Conservation (phyloP, 2,113 vertebrate species). For the Chloebia gouldiae region DNA sequence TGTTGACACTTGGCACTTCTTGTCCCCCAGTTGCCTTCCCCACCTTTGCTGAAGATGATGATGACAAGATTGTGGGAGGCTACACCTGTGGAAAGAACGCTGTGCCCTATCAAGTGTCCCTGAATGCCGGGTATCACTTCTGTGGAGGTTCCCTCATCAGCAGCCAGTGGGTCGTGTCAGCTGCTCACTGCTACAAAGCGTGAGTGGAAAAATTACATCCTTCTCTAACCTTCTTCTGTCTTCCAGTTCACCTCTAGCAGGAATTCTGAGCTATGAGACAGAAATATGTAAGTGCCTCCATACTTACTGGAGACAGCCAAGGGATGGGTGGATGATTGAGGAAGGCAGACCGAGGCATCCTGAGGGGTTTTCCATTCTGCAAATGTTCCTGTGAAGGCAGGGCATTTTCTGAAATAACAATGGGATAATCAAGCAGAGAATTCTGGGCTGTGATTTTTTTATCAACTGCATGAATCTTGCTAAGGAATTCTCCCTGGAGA, state of each 20-base stretch:
- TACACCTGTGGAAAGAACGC: conserved; percentile 75
- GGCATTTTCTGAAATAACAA: not conserved
- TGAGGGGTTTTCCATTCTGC: not conserved
- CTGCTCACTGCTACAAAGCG: conserved; percentile 84
- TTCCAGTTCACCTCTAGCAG: not conserved
- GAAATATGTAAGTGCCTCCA: not conserved
- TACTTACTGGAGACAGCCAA: not conserved
- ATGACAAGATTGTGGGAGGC: conserved; percentile 82
- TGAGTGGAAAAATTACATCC: conserved; percentile 39
- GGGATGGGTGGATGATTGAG: not conserved
- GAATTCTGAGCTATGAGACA: not conserved
- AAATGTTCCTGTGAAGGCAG: not conserved
- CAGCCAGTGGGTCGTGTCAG: conserved; percentile 82
- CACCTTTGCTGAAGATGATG: conserved; percentile 44
- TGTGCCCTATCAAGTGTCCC: conserved; percentile 78
- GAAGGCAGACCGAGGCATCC: not conserved
- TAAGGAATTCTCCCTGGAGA: not conserved
- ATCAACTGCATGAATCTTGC: not conserved
- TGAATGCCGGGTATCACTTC: conserved; percentile 78
- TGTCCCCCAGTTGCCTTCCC: conserved; percentile 51
- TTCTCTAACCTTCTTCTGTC: not conserved
- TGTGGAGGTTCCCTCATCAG: conserved; percentile 72
- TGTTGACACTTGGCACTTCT: not conserved
- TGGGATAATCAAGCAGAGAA: fast-evolving
- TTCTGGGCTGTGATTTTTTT: not conserved